Evolutionary conservation across 1,140 invertebrate species (phyloP).

Genomic region (Sinella curviseta): DNA sequence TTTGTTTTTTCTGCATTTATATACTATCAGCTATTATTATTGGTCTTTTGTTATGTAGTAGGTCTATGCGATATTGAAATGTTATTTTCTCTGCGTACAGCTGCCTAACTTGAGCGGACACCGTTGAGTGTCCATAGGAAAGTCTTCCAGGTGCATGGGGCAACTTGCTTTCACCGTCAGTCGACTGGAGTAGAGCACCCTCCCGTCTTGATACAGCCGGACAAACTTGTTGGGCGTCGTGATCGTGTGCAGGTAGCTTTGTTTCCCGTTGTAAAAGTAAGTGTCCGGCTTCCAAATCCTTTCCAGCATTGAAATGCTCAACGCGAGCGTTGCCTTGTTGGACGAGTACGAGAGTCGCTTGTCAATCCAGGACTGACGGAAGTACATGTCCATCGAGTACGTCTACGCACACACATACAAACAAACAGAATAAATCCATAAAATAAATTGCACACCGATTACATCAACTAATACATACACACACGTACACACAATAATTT

Average conservation of each 20-base stretch:
- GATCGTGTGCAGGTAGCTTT: conserved; percentile 83
- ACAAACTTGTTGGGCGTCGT: conserved; percentile 89
- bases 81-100: too few relatives aligned
- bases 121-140: conserved; percentile 86
- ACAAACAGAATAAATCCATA: conserved; percentile 6
- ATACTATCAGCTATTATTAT: too few relatives aligned
- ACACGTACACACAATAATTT: too few relatives aligned
- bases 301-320: conserved; percentile 68
- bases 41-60: background rate
- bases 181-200: conserved; percentile 83
- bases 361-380: conserved; percentile 77
- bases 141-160: conserved; percentile 87
- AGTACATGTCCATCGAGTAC: conserved; percentile 89
- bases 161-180: conserved; percentile 89
- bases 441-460: background rate
- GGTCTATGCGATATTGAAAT: too few relatives aligned
- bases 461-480: too few relatives aligned
- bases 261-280: conserved; percentile 65
- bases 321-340: conserved; percentile 65
- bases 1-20: too few relatives aligned
- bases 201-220: conserved; percentile 75
- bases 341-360: conserved; percentile 68
- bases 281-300: conserved; percentile 89
- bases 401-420: conserved; percentile 61
- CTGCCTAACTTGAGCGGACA: conserved; percentile 84